Evolutionary conservation across 2,888 invertebrate species (phyloP).

Genomic region (Drosophila tripunctata): DNA sequence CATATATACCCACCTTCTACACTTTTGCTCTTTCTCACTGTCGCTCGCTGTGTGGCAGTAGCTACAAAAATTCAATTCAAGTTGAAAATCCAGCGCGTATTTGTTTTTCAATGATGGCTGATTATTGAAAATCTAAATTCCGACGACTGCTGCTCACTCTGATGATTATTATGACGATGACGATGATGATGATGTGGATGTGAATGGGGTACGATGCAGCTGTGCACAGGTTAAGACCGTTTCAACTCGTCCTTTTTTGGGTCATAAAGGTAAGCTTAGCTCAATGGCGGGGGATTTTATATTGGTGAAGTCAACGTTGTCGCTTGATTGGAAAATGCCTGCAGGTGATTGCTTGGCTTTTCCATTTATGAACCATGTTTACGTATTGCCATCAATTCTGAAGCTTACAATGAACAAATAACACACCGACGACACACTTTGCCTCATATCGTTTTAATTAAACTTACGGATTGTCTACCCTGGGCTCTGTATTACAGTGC

Average conservation of each 20-base stretch:
- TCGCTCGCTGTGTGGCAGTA: conserved; percentile 15
- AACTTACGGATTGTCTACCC: neutral
- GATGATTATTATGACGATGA: conserved; percentile 19
- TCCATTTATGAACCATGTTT: conserved; percentile 63
- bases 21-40: neutral
- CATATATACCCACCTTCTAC: conserved; percentile 17
- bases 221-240: conserved; percentile 18
- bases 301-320: conserved; percentile 39
- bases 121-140: conserved; percentile 80
- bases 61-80: conserved; percentile 59
- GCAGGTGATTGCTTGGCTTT: conserved; percentile 72
- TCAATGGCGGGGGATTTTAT: conserved; percentile 48
- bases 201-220: conserved; percentile 34
- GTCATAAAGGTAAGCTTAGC: conserved; percentile 68
- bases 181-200: conserved; percentile 34
- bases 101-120: conserved; percentile 79
- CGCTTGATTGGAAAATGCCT: conserved; percentile 73
- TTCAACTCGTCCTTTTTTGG: conserved; percentile 19
- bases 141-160: conserved; percentile 41
- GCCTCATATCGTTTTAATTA: conserved; percentile 14
- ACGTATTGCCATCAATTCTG: conserved; percentile 30
- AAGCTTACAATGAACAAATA: conserved; percentile 43
- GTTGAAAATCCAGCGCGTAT: conserved; percentile 70
- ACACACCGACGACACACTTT: conserved; percentile 12
- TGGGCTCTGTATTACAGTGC: neutral